Conservation (phyloP, 1,140 invertebrate species). For the Gonioctena quinquepunctata region DNA sequence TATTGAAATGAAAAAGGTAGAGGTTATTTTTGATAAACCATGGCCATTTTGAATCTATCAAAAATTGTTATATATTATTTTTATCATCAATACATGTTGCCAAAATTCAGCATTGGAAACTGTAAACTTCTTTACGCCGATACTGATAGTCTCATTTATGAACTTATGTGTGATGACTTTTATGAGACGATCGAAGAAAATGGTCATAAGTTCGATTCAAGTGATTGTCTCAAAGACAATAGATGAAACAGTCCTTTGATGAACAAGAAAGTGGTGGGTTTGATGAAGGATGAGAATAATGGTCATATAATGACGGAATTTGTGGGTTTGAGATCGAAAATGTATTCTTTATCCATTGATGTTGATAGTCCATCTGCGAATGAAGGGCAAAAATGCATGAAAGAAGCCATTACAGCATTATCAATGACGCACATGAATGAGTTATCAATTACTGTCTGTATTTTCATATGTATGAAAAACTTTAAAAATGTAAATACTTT, state of each 20-base stretch:
- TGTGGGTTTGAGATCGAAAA: slow-evolving; percentile 51
- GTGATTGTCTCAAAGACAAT: slow-evolving; percentile 36
- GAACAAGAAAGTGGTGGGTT: slow-evolving; percentile 58
- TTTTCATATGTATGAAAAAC: too few species aligned
- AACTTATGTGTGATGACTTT: slow-evolving; percentile 41
- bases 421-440: too few species aligned
- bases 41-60: slow-evolving; percentile 44
- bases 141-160: slow-evolving; percentile 54
- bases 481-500: too few species aligned
- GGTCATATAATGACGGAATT: slow-evolving; percentile 42
- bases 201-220: slow-evolving; percentile 42
- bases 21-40: slow-evolving; percentile 52
- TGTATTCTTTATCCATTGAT: slow-evolving; percentile 53
- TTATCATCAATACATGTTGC: slow-evolving; percentile 41
- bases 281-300: slow-evolving; percentile 56
- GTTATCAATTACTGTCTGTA: too few species aligned
- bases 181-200: slow-evolving; percentile 41
- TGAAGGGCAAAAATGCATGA: too few species aligned
- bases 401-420: too few species aligned
- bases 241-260: slow-evolving; percentile 36
- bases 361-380: too few species aligned
- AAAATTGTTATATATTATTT: slow-evolving; percentile 48
- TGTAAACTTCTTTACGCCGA: slow-evolving; percentile 51
- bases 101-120: slow-evolving; percentile 28
- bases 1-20: too few species aligned